Evolutionary conservation across 1,140 invertebrate species (phyloP).

Genomic region (Leptinotarsa texana): DNA sequence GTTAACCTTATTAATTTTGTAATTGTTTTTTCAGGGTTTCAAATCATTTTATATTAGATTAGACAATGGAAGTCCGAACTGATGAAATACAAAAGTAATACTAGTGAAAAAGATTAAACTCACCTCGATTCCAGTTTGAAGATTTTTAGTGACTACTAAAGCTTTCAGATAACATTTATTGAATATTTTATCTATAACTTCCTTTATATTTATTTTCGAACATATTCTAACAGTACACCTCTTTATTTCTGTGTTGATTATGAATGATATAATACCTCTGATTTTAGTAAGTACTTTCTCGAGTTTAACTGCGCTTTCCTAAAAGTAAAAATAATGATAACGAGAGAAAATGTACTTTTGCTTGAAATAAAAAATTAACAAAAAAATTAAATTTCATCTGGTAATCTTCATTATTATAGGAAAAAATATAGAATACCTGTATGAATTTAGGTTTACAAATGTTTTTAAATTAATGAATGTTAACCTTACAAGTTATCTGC

Average conservation of each 20-base stretch:
- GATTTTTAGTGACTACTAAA: slow-evolving; percentile 34
- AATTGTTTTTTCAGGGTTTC: no score
- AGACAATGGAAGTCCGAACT: no score
- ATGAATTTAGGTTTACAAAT: no score
- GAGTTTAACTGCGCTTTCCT: slow-evolving; percentile 28
- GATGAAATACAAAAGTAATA: no score
- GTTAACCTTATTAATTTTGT: no score
- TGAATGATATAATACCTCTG: slow-evolving; percentile 37
- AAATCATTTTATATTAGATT: no score
- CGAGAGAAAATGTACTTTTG: neutral
- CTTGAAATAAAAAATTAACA: neutral
- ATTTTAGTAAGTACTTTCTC: slow-evolving; percentile 34
- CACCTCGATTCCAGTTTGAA: slow-evolving; percentile 32
- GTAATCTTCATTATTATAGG: neutral
- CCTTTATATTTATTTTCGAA: slow-evolving; percentile 30
- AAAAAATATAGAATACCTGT: no score
- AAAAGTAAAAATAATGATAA: slow-evolving; percentile 11
- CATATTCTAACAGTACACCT: slow-evolving; percentile 38
- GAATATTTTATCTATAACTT: slow-evolving; percentile 33
- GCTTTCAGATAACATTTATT: slow-evolving; percentile 28
- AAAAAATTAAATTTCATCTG: neutral
- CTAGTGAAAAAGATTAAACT: neutral
- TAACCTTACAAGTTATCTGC: no score
- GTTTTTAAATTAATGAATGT: no score
- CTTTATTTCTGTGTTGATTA: slow-evolving; percentile 31